Evolutionary conservation across 1,140 invertebrate genomes (phyloP), one percentile per base, ranked within the genome.

Genomic region (Streblospio benedicti): DNA sequence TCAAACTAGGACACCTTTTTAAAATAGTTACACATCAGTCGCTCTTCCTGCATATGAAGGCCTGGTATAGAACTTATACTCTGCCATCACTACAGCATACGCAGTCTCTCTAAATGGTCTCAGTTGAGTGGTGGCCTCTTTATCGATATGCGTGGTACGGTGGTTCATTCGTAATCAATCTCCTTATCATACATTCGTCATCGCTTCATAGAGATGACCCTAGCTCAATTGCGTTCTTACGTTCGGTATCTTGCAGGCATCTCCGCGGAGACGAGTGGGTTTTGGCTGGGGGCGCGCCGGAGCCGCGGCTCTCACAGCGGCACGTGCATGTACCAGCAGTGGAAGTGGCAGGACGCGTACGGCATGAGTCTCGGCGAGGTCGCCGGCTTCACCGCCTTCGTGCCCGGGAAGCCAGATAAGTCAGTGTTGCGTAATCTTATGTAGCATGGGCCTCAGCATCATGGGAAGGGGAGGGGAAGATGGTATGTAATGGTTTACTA

Each of bases 351-450:
- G 1, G 58, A 60, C 33, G 31, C 50, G 1, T 60, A 60, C 25
- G 51, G 51, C 30, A 20, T 49, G 16, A 23, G 30, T 1, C 58
- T 53, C 58, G 58, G 58, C 27, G 25, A 32, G n/a, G 43, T 60
- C 33, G 28, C 20, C 5, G 58, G 58, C 0, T 60, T 60, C 58
- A 60, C 58, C 5, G 49, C 58, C n/a, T 60, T 60, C 32, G 33
- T 55, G 9, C 47, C 50, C 27, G 58, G 50, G 41, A 60, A 60
- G 44, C 58, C 58, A 49, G 58, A 60, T 51, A 60, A 60, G 58
- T 60, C 43, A 41, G 1, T 25, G 6, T 9, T 18, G 6, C n/a
- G 35, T 38, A 38, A 38, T 9, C 35, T 38, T 9, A n/a, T 38
- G 9, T 38, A 38, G 35, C n/a, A 38, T n/a, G n/a, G 9, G n/a